These are phyloP conservation scores for Heteropelma amictum DNA, from an alignment of 2,888 invertebrate genomes.

Conservation along the genomic window DNA sequence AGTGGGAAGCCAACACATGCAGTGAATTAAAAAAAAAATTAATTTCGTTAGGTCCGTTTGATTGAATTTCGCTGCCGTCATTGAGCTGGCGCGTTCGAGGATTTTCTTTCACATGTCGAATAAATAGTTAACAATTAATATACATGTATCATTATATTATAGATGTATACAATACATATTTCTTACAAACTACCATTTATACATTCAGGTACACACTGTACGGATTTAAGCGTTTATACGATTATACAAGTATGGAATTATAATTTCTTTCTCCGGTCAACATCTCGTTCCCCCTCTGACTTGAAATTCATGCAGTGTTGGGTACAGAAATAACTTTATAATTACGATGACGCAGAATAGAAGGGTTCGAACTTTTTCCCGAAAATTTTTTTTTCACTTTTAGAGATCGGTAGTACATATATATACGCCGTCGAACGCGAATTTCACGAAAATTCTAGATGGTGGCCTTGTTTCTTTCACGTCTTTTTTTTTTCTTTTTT, in stretches of 20 bases:
- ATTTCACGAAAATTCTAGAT: not conserved
- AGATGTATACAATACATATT: slow-evolving; percentile 43
- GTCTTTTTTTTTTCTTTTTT: not conserved
- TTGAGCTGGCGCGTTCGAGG: too few species aligned
- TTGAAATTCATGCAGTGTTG: slow-evolving; percentile 18
- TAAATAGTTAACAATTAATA: slow-evolving; percentile 34
- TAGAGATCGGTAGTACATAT: not conserved
- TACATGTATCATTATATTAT: slow-evolving; percentile 21
- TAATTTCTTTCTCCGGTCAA: not conserved
- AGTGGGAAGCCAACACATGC: not conserved
- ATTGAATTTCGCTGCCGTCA: too few species aligned
- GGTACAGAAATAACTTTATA: slow-evolving; percentile 43
- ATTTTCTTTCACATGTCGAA: too few species aligned
- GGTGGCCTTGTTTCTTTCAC: not conserved
- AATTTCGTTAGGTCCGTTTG: slow-evolving; percentile 44
- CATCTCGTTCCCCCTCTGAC: slow-evolving; percentile 7
- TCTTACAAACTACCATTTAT: slow-evolving; percentile 56
- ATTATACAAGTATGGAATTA: slow-evolving; percentile 29
- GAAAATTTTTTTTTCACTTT: not conserved
- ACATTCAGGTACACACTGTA: slow-evolving; percentile 62
- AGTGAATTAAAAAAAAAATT: not conserved
- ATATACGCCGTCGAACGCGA: slow-evolving; percentile 5
- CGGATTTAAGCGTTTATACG: slow-evolving; percentile 57
- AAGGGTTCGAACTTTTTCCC: slow-evolving; percentile 14
- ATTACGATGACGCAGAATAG: slow-evolving; percentile 45